phyloP scores from a whole-genome alignment of 2,113 vertebrate species.

The Nicator chloris region DNA sequence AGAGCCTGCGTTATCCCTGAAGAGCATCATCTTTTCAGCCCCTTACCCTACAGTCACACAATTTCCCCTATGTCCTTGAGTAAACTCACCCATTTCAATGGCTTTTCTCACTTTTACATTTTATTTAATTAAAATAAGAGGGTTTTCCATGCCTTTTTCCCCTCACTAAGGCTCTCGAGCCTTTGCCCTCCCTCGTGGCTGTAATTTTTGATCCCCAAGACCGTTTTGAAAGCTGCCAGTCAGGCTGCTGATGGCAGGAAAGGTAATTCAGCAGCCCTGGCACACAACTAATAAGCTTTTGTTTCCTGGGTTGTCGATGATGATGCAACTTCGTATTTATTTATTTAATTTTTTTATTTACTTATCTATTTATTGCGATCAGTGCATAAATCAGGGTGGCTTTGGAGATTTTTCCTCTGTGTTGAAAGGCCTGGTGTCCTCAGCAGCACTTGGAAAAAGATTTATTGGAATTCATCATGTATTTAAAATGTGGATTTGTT shows the following conservation, averaged over 20 bases:
- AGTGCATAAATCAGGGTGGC: not conserved
- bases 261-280: not conserved
- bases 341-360: not conserved
- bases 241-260: not conserved
- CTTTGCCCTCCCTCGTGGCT: not conserved
- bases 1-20: not conserved
- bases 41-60: accelerated
- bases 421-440: not conserved
- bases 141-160: not conserved
- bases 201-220: not conserved
- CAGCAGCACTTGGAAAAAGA: not conserved
- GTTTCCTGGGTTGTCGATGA: not conserved
- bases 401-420: not conserved
- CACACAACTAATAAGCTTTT: not conserved
- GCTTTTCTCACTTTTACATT: not conserved
- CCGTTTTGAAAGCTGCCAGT: accelerated
- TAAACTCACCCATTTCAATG: not conserved
- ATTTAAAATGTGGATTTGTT: not conserved
- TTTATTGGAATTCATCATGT: not conserved
- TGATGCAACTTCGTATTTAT: not conserved
- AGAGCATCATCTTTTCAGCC: not conserved
- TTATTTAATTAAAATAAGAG: not conserved
- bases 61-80: not conserved
- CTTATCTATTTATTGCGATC: not conserved
- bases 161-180: not conserved